Evolutionary conservation across 2,113 vertebrate genomes (phyloP), one percentile per base, ranked within the genome.

Genomic region (Phaethon lepturus): DNA sequence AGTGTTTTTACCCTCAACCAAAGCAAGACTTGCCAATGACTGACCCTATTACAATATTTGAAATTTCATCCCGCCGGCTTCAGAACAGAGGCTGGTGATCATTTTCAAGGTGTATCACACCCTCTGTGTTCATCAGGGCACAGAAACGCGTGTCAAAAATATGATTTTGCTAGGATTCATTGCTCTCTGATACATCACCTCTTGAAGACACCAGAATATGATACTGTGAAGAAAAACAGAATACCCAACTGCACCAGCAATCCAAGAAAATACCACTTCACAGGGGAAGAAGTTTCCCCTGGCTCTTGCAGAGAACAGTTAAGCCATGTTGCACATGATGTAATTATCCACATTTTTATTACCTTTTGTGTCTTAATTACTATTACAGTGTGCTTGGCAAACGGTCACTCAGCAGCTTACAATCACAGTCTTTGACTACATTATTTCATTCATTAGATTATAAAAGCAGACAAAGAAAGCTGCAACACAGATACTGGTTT

Each of bases 351-450:
- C 74, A 85, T 88, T 97, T 93, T 94, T 89, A 93, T 64, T 78
- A 76, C 58, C 80, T 95, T 95, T 95, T 95, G 67, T 95, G 63
- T 62, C 74, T 89, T 95, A 97, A 96, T 95, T 95, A 86, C 77
- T 55, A 49, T 83, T 97, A 88, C 87, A 95, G 67, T 50, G 17
- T 33, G 74, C 86, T 88, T 93, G 89, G 93, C 86, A 93, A 82
- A 66, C n/a, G 2, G 3, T 93, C 58, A 62, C 87, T 92, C 69
- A 33, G 44, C 53, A 79, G 84, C 74, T 91, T 50, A 85, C 83
- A 89, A 85, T 85, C 33, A 1, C 49, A 62, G 73, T 13, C 84
- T 88, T 60, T 86, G 84, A 75, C 45, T 82, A n/a, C 55, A 63
- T 76, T 47, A 73, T 87, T 96, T 95, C 28, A 85, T 75, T 91